Evolutionary conservation across 2,113 vertebrate genomes (phyloP).

Genomic region (Struthio camelus): DNA sequence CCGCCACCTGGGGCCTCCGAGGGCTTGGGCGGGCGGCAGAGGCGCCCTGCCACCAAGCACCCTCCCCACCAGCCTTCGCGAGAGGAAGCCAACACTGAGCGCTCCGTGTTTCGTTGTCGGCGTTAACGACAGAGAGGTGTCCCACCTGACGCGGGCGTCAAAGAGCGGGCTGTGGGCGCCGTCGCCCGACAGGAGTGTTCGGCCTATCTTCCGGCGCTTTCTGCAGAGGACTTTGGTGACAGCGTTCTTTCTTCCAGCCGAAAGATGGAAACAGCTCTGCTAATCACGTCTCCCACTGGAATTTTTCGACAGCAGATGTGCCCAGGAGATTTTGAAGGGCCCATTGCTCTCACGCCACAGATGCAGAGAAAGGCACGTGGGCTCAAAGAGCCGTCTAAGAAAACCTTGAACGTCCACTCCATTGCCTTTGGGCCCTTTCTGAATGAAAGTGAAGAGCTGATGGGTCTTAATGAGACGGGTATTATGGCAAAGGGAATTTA

Average conservation of each 20-base stretch:
- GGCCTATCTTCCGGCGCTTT: not conserved
- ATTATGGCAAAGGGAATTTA: not conserved
- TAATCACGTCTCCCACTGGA: not conserved
- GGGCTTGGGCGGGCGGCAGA: not conserved
- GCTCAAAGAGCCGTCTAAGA: not conserved
- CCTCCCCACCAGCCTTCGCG: not conserved
- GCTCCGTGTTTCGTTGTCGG: fast-evolving
- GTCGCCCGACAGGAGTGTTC: fast-evolving
- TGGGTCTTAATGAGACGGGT: fast-evolving
- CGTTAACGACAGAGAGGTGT: not conserved
- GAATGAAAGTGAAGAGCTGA: not conserved
- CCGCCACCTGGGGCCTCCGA: not conserved
- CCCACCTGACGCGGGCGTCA: fast-evolving
- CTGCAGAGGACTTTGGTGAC: not conserved
- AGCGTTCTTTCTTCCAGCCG: not conserved
- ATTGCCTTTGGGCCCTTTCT: not conserved
- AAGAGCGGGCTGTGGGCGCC: not conserved
- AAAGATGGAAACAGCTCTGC: not conserved
- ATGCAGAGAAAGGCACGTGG: not conserved
- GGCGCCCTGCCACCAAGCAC: not conserved
- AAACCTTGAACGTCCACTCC: not conserved
- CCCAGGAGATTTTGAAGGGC: not conserved
- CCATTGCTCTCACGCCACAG: not conserved
- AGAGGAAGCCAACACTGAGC: not conserved
- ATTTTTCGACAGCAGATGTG: not conserved